Base-by-base conservation (phyloP, 2,797 vertebrate genomes). In the Spea hammondii region DNA sequence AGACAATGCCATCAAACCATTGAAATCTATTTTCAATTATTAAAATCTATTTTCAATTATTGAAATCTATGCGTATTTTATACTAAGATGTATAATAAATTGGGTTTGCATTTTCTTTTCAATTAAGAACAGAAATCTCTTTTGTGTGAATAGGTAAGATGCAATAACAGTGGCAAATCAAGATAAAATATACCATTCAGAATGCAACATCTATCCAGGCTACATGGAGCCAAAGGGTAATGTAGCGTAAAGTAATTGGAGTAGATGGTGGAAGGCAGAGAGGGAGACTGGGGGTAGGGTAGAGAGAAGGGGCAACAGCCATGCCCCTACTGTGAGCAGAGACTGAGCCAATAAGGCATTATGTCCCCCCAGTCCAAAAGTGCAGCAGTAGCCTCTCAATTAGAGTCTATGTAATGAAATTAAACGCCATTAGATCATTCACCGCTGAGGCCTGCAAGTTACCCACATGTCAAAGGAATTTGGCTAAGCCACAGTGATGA, bases 401-500 rank as follows among this genome's bases (percentile, higher is more conserved):
- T 84, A 88, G 88, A 90, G 85, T 87, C 81, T 76, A 88, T 84
- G 84, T 91, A 90, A 92, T 91, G 89, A 91, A 90, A 93, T 93
- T 92, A 91, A 89, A 89, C 88, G 71, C 82, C 87, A 93, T 93
- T 90, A 91, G 89, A 92, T 94, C 90, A 84, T 86, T 92, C 82
- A 86, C 87, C 87, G 85, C 85, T 86, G 87, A 88, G 87, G 89
- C 88, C 89, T 86, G 82, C 79, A 84, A 85, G 85, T 91, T 89
- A 88, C 88, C 79, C 77, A 88, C 88, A 88, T 87, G 91, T 95
- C 93, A 95, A 89, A 93, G 88, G 89, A 91, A 95, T 94, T 93
- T 94, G 89, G 89, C 87, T 94, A 93, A 92, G 88, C 86, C 79
- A 77, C 82, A 83, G 66, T 83, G 92, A 94, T 84, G 89, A 91